Conservation (phyloP, 1,140 invertebrate genomes). For the Anoplophora glabripennis region DNA sequence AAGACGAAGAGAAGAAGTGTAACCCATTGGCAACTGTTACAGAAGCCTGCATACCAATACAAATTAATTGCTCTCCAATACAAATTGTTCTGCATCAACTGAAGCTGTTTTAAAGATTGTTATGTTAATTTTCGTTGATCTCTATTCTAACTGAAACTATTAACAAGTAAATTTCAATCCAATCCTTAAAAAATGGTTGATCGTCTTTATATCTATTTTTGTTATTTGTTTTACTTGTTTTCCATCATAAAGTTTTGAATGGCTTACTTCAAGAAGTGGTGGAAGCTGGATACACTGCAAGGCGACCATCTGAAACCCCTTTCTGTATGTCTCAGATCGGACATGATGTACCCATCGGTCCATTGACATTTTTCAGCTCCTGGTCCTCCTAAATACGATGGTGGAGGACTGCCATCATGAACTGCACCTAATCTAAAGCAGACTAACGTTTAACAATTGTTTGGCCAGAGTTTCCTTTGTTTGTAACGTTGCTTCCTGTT, state of each 20-base stretch:
- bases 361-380: constrained; percentile 94
- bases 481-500: background rate
- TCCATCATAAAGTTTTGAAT: background rate
- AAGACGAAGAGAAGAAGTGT: too few relatives aligned
- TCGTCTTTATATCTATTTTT: background rate
- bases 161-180: too few relatives aligned
- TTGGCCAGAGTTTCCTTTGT: background rate
- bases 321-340: constrained; percentile 89
- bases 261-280: constrained; percentile 90
- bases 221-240: background rate
- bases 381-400: constrained; percentile 89
- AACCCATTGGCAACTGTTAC: too few relatives aligned
- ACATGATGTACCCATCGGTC: constrained; percentile 97
- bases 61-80: too few relatives aligned
- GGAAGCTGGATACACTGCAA: constrained; percentile 90
- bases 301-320: constrained; percentile 93
- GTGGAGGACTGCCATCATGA: constrained; percentile 91
- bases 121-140: too few relatives aligned
- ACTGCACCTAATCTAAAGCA: constrained; percentile 80
- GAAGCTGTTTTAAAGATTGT: too few relatives aligned
- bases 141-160: too few relatives aligned
- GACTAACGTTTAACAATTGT: constrained; percentile 6
- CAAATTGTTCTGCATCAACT: too few relatives aligned
- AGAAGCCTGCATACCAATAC: too few relatives aligned
- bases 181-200: background rate